phyloP scores from a whole-genome alignment of 2,113 vertebrate species.

The Hippoglossus stenolepis region DNA sequence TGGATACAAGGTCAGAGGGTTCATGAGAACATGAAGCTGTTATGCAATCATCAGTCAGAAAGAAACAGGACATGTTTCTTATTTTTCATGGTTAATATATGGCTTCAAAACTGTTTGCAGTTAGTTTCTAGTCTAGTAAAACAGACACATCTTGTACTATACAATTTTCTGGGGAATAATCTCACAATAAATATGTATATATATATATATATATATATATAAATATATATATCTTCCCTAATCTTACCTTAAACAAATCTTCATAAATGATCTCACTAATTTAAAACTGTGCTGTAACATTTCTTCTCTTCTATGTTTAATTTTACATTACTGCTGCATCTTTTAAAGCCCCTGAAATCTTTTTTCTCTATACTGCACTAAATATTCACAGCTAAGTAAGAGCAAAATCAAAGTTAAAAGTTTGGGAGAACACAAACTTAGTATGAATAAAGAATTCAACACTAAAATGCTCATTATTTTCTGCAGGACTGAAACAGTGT shows the following conservation, averaged over 20 bases:
- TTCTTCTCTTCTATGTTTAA: no score
- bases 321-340: no score
- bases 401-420: background rate
- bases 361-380: background rate
- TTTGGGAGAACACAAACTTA: background rate
- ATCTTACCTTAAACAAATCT: no score
- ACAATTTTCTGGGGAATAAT: background rate
- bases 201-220: no score
- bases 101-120: background rate
- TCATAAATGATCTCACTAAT: no score
- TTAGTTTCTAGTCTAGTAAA: no score
- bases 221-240: no score
- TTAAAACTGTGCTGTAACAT: no score
- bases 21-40: background rate
- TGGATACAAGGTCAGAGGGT: conserved; percentile 2
- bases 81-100: background rate
- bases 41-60: no score
- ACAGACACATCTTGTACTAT: background rate
- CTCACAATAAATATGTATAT: background rate
- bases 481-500: background rate
- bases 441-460: background rate
- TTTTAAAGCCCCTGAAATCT: no score
- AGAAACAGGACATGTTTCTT: no score
- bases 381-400: background rate
- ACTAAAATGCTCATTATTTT: background rate